Evolutionary conservation across 2,113 vertebrate species (phyloP), one percentile per base, ranked within the genome.

Genomic region (Pterocles orientalis): DNA sequence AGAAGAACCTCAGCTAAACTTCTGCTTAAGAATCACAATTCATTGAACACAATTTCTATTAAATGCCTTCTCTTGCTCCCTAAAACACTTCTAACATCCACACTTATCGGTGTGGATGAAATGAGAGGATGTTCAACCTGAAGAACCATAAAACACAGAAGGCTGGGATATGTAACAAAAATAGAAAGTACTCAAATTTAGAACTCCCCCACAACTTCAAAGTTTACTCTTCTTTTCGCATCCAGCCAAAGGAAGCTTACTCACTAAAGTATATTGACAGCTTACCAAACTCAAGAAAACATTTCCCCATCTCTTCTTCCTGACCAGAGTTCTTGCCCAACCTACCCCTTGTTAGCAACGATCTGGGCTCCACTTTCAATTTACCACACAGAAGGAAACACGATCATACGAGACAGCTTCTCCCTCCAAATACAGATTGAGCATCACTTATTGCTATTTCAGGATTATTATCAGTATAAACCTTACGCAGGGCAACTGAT

Each of bases 371-470:
- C 24, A 4, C 48, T 24, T 9, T 17, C 33, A 45, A 8, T 47
- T 70, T 21, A 39, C 50, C 29, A 39, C 20, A 16, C 3, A n/a
- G 50, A 34, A 18, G 54, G 16, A 48, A 60, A 60, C 33, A 25
- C 1, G 0, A 29, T 28, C 13, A 1, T 2, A 28, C 0, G 12
- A n/a, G 25, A 29, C 16, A 48, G 33, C 29, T 61, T 20, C n/a
- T 54, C n/a, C 69, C 66, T 36, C 14, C 15, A 28, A 54, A 54
- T 3, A 20, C 0, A 11, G 7, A 8, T 41, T 57, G 10, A 43
- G 19, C n/a, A 53, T 4, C 25, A 28, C 6, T 60, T 41, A 31
- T 9, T 24, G 19, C 57, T 16, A 26, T 26, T 58, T 39, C 39
- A 72, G 54, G 47, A 31, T 21, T 16, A 33, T 26, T 10, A 28